Evolutionary conservation across 1,140 invertebrate genomes (phyloP).

Genomic region (Bradysia coprophila): DNA sequence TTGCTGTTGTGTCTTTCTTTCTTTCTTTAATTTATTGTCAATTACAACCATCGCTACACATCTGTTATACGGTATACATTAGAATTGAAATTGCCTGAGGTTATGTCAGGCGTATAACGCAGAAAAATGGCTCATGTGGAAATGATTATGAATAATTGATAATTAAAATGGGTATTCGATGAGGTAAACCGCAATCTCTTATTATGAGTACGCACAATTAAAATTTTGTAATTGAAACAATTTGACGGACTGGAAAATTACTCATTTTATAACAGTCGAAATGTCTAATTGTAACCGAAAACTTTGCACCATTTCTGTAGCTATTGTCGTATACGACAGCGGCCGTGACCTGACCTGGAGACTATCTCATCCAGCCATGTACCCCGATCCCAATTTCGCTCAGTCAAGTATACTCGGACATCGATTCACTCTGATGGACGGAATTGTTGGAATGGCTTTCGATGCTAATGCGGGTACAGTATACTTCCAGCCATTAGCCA

Average conservation of each 20-base stretch:
- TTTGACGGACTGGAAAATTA: too few relatives aligned
- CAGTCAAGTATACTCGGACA: slow-evolving; percentile 41
- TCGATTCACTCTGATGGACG: slow-evolving; percentile 58
- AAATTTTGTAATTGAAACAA: too few relatives aligned
- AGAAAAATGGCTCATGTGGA: too few relatives aligned
- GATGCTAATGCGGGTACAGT: slow-evolving; percentile 41
- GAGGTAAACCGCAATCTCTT: too few relatives aligned
- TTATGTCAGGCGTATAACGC: too few relatives aligned
- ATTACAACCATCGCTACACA: not conserved
- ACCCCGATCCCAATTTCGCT: slow-evolving; percentile 55
- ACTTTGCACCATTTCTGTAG: slow-evolving; percentile 19
- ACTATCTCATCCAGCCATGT: slow-evolving; percentile 55
- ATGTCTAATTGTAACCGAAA: not conserved
- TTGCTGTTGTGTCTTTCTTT: slow-evolving; percentile 1
- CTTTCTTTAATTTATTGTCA: not conserved
- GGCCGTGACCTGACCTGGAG: slow-evolving; percentile 53
- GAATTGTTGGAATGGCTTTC: slow-evolving; percentile 56
- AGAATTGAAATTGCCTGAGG: too few relatives aligned
- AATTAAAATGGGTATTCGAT: too few relatives aligned
- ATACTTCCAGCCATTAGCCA: slow-evolving; percentile 68
- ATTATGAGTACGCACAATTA: too few relatives aligned
- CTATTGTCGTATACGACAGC: slow-evolving; percentile 53
- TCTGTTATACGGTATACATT: too few relatives aligned
- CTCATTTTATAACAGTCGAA: not conserved
- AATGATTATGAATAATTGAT: too few relatives aligned